Evolutionary conservation across 2,888 invertebrate species (phyloP).

Genomic region (Sicus ferrugineus): DNA sequence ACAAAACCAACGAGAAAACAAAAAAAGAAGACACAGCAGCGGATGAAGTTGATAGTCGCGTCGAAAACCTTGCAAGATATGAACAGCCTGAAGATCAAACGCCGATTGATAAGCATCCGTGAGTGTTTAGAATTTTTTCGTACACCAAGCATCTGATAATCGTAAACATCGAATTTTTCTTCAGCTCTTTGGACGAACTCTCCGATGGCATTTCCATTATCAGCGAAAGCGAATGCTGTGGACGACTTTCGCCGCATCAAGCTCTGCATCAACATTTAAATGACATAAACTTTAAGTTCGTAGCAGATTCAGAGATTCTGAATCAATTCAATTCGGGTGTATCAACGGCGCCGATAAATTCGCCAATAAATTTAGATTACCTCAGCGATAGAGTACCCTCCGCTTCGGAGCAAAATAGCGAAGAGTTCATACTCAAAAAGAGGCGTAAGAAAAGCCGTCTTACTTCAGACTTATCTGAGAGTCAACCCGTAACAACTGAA

Average conservation of each 20-base stretch:
- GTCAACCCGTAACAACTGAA: neutral
- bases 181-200: constrained; percentile 51
- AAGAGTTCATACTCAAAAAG: neutral
- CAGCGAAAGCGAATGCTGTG: constrained; percentile 62
- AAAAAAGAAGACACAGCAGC: neutral
- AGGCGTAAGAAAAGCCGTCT: constrained; percentile 29
- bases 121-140: neutral
- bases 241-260: constrained; percentile 56
- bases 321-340: constrained; percentile 5
- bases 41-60: constrained; percentile 28
- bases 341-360: constrained; percentile 12
- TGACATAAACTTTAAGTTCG: constrained; percentile 46
- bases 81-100: constrained; percentile 17
- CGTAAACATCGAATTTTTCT: neutral
- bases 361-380: too few species aligned
- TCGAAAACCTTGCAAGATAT: constrained; percentile 35
- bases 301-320: constrained; percentile 21
- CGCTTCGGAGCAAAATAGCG: neutral
- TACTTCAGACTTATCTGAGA: neutral
- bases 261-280: constrained; percentile 50
- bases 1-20: neutral
- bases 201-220: constrained; percentile 64
- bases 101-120: constrained; percentile 15
- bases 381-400: too few species aligned
- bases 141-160: neutral